Conservation (phyloP, 2,797 vertebrate species). For the Crypturellus tataupa region DNA sequence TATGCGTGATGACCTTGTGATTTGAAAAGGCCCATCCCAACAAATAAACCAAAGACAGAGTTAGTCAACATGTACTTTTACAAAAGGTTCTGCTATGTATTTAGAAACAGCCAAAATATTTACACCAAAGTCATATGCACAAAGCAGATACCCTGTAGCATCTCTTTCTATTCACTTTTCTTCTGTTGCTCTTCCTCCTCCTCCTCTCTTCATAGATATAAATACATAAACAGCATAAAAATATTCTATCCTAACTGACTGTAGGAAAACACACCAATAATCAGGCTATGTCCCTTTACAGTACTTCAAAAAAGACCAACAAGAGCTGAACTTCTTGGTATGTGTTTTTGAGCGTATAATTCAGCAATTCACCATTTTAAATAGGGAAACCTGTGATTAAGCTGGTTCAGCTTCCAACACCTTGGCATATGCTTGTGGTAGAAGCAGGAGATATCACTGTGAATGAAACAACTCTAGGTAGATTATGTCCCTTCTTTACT, state of each 20-base stretch:
- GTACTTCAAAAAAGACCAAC: neutral
- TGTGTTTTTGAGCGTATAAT: neutral
- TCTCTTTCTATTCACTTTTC: neutral
- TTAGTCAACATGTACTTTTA: neutral
- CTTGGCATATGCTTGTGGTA: neutral
- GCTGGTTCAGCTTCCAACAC: neutral
- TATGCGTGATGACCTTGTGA: neutral
- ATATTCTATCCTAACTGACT: neutral
- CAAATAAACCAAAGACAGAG: neutral
- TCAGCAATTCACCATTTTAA: neutral
- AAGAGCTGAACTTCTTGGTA: neutral
- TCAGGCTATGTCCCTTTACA: neutral
- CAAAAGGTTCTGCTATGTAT: neutral
- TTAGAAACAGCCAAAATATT: neutral
- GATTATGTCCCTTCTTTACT: neutral
- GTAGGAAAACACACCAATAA: neutral
- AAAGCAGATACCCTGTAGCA: neutral
- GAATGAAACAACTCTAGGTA: neutral
- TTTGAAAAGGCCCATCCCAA: neutral
- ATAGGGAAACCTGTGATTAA: neutral
- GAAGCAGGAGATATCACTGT: neutral
- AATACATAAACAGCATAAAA: neutral
- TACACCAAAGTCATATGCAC: neutral
- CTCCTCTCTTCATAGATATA: neutral
- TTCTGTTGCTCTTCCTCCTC: neutral